Conservation (phyloP, 2,113 vertebrate genomes). For the Albula goreensis region DNA sequence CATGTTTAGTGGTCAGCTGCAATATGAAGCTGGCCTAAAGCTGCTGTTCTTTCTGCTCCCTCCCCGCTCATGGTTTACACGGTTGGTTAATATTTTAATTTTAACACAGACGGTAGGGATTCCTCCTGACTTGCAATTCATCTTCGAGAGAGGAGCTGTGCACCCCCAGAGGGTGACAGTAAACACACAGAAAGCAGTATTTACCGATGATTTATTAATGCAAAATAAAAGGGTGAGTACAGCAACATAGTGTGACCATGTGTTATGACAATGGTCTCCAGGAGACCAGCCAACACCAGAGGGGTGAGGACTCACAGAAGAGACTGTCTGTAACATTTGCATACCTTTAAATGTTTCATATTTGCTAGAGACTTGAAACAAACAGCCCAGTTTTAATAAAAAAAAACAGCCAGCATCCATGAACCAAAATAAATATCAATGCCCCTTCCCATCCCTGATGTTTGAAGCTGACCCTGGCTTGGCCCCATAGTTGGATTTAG, state of each 20-base stretch:
- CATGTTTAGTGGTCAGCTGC: not conserved
- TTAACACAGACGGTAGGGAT: not conserved
- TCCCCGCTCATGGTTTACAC: not conserved
- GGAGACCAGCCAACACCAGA: not conserved
- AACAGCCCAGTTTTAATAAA: not conserved
- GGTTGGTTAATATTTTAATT: slow-evolving; percentile 4
- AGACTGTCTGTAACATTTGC: not conserved
- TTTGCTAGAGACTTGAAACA: not conserved
- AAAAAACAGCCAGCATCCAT: not conserved
- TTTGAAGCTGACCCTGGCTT: not conserved
- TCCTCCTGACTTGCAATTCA: not conserved
- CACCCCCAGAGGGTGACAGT: not conserved
- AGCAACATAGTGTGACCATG: not conserved
- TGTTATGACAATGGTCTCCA: not conserved
- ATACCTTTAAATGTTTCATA: not conserved
- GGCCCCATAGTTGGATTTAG: not conserved
- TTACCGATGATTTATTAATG: slow-evolving; percentile 3
- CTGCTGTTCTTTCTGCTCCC: not conserved
- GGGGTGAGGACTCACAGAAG: not conserved
- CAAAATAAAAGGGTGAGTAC: not conserved
- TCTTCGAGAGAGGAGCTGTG: not conserved
- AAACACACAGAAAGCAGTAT: not conserved
- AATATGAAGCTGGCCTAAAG: not conserved
- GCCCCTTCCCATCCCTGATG: not conserved
- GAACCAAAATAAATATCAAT: not conserved